Percentiles rank a stretch among this genome's conserved stretches.
Evolutionary conservation across 2,113 vertebrate species (phyloP).

Genomic region (Paracanthobrama guichenoti): DNA sequence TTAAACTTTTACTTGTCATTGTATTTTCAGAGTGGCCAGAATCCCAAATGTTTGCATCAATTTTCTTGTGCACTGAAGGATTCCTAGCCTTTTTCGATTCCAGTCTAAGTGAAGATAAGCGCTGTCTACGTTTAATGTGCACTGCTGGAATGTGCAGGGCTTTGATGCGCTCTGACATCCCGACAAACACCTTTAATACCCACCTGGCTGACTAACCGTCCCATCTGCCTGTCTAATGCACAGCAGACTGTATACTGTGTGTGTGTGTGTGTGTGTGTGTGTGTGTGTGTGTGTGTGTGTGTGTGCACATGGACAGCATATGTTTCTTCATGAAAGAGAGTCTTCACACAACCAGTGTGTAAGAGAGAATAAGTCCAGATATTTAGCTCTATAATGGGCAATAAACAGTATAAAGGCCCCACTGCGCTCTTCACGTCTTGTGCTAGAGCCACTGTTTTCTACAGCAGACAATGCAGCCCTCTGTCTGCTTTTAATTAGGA

Average conservation of each 20-base stretch:
- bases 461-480: conserved; percentile 17
- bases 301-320: conserved; percentile 17
- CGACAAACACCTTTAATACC: conserved; percentile 30
- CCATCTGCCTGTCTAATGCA: conserved; percentile 36
- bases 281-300: neutral
- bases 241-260: conserved; percentile 24
- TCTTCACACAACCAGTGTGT: neutral
- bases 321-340: conserved; percentile 35
- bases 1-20: neutral
- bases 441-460: conserved; percentile 12
- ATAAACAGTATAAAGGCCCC: conserved; percentile 27
- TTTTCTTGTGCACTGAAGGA: neutral
- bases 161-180: conserved; percentile 27
- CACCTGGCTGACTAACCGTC: conserved; percentile 29
- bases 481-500: conserved; percentile 38
- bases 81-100: neutral
- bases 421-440: neutral
- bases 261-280: neutral
- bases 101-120: conserved; percentile 15
- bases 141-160: conserved; percentile 23
- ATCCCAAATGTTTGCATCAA: neutral
- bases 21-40: neutral
- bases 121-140: conserved; percentile 21
- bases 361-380: neutral
- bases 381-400: conserved; percentile 29